Evolutionary conservation across 2,113 vertebrate genomes (phyloP).

Genomic region (Lampris incognitus): DNA sequence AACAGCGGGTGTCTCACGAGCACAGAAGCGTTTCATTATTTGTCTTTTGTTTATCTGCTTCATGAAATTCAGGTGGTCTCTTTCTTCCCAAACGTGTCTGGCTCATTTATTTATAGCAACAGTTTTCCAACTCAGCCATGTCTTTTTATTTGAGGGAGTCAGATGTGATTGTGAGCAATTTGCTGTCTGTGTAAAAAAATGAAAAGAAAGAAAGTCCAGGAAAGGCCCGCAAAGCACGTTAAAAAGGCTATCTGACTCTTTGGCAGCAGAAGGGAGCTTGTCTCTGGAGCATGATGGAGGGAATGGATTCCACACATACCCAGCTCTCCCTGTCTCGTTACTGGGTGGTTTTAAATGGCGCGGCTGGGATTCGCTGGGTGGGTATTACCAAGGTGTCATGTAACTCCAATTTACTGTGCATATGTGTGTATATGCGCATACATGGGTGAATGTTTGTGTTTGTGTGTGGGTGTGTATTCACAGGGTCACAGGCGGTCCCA

Average conservation of each 20-base stretch:
- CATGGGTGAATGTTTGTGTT: conserved; percentile 40
- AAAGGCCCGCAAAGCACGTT: conserved; percentile 65
- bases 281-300: conserved; percentile 56
- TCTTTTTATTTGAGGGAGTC: conserved; percentile 60
- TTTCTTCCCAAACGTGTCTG: neutral
- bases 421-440: neutral
- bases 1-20: conserved; percentile 36
- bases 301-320: conserved; percentile 69
- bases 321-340: conserved; percentile 71
- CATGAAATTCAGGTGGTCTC: conserved; percentile 4
- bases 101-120: conserved; percentile 13
- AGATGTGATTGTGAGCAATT: conserved; percentile 59
- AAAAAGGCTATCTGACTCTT: conserved; percentile 66
- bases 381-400: conserved; percentile 65
- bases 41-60: conserved; percentile 33
- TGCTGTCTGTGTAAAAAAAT: conserved; percentile 35
- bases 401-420: conserved; percentile 33
- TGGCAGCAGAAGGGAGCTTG: conserved; percentile 57
- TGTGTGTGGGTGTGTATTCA: conserved; percentile 8
- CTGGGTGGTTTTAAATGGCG: conserved; percentile 62
- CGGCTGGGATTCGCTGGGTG: conserved; percentile 45
- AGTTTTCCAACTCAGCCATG: conserved; percentile 36
- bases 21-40: conserved; percentile 33
- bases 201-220: conserved; percentile 43
- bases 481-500: conserved; percentile 10